These are phyloP conservation scores for Sebastes goodei DNA, from an alignment of 2,797 vertebrate species.

Conservation along the genomic window DNA sequence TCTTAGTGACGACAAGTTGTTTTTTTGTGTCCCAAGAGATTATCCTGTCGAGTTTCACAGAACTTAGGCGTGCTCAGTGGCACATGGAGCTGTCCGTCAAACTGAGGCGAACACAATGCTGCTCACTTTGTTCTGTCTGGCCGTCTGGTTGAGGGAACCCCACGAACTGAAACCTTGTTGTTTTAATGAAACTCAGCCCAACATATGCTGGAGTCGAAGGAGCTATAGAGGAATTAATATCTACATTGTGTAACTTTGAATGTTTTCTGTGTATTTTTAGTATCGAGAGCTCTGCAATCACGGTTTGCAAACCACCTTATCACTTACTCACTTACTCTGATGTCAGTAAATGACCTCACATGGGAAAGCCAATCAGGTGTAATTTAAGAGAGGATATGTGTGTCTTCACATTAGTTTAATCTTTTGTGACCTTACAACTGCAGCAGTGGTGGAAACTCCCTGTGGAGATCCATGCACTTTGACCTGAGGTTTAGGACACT, in stretches of 20 bases:
- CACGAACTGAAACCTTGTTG: background rate
- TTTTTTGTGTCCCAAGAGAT: conserved; percentile 60
- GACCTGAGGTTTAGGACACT: conserved; percentile 27
- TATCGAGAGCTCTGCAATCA: background rate
- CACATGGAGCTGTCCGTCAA: conserved; percentile 82
- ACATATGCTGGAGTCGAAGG: background rate
- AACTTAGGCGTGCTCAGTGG: conserved; percentile 49
- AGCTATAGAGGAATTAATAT: background rate
- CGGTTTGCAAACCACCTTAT: background rate
- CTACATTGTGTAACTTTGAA: background rate
- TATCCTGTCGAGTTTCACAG: conserved; percentile 71
- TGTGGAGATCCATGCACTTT: conserved; percentile 1
- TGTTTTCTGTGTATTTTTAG: background rate
- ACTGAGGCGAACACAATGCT: conserved; percentile 53
- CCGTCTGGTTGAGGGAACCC: conserved; percentile 23
- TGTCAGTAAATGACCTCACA: background rate
- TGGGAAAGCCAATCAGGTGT: background rate
- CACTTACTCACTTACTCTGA: background rate
- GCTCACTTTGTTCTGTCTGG: conserved; percentile 42
- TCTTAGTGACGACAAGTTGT: conserved; percentile 63
- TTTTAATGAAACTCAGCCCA: background rate
- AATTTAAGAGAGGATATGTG: background rate
- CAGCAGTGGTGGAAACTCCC: conserved; percentile 45
- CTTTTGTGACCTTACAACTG: conserved; percentile 61
- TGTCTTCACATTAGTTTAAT: conserved; percentile 44